Conservation (phyloP, 2,797 vertebrate genomes). For the Momotus momota region DNA sequence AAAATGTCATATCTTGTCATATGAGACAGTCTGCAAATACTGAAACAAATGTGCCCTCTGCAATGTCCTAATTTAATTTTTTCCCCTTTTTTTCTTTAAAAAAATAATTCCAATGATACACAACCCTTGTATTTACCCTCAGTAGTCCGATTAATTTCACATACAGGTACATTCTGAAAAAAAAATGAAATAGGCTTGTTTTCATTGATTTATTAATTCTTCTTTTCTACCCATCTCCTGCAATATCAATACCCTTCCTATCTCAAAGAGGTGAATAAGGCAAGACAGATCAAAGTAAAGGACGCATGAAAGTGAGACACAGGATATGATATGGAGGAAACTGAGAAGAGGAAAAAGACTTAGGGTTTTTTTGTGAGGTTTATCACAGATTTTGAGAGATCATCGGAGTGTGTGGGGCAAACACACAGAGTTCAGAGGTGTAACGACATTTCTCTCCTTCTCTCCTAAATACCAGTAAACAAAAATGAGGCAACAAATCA, state of each 20-base stretch:
- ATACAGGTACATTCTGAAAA: background rate
- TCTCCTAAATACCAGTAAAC: background rate
- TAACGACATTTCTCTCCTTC: background rate
- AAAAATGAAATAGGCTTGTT: background rate
- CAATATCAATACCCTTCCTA: background rate
- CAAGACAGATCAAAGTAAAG: background rate
- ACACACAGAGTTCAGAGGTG: background rate
- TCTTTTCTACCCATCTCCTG: background rate
- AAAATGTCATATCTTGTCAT: background rate
- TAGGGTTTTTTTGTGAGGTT: background rate
- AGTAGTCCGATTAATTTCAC: background rate
- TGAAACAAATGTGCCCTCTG: background rate
- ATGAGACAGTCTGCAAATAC: background rate
- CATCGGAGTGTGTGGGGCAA: background rate
- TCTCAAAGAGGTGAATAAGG: background rate
- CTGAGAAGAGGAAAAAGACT: background rate
- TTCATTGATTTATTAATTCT: background rate
- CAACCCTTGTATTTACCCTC: background rate
- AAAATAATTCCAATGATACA: background rate
- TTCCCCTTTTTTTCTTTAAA: background rate
- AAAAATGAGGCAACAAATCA: background rate
- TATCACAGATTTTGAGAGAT: background rate
- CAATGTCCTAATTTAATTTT: fast-evolving
- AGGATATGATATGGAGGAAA: background rate
- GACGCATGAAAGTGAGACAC: background rate